Evolutionary conservation across 2,888 invertebrate genomes (phyloP).

Genomic region (Polymixis lichenea): DNA sequence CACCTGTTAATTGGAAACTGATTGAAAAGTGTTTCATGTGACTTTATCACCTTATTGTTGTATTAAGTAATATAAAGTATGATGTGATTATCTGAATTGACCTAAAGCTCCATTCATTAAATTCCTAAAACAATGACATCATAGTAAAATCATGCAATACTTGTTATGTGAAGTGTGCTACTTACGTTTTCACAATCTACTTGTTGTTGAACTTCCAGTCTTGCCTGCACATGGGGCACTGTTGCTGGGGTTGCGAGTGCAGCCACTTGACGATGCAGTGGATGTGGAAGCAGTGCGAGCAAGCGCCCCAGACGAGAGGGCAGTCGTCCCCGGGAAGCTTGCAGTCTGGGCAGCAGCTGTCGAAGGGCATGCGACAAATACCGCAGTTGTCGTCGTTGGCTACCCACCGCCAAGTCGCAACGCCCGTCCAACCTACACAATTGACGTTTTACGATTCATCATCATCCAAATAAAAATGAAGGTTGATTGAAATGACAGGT

Average conservation of each 20-base stretch:
- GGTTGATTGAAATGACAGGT: slow-evolving; percentile 21
- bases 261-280: slow-evolving; percentile 99
- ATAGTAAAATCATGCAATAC: not conserved
- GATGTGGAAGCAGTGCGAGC: slow-evolving; percentile 99
- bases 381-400: slow-evolving; percentile 99
- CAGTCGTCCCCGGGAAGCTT: slow-evolving; percentile 99
- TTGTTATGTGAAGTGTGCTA: not conserved
- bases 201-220: slow-evolving; percentile 99
- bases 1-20: not conserved
- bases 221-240: slow-evolving; percentile 99
- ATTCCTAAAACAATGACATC: slow-evolving; percentile 6
- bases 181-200: slow-evolving; percentile 77
- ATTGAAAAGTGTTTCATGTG: not conserved
- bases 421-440: slow-evolving; percentile 96
- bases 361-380: slow-evolving; percentile 99
- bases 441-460: slow-evolving; percentile 38
- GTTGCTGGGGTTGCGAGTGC: slow-evolving; percentile 97
- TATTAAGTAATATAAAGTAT: not conserved
- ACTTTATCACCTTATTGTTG: not conserved
- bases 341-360: slow-evolving; percentile 99
- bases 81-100: not conserved
- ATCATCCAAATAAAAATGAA: slow-evolving; percentile 36
- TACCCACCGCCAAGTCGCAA: slow-evolving; percentile 99
- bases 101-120: not conserved
- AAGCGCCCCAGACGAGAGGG: slow-evolving; percentile 99